Evolutionary conservation across 2,113 vertebrate species (phyloP).

Genomic region (Paracanthobrama guichenoti): DNA sequence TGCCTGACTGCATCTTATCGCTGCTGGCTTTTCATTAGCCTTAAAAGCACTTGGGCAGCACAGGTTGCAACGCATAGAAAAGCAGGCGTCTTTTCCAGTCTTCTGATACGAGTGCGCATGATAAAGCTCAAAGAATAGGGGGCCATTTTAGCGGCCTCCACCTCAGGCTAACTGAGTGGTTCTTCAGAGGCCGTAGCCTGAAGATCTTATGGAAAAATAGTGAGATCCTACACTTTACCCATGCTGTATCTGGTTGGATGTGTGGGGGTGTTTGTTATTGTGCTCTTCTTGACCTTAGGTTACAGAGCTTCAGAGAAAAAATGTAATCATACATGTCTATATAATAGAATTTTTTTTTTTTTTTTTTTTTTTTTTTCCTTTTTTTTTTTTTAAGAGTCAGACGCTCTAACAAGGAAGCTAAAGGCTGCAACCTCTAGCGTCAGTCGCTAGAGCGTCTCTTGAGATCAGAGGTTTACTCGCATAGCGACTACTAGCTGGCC

Average conservation of each 20-base stretch:
- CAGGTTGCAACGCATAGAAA: conserved; percentile 23
- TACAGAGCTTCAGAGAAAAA: background rate
- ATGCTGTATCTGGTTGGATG: conserved; percentile 10
- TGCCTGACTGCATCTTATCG: conserved; percentile 19
- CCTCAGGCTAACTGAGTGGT: conserved; percentile 10
- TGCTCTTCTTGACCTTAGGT: conserved; percentile 18
- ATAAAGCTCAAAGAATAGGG: conserved; percentile 20
- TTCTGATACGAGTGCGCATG: conserved; percentile 7
- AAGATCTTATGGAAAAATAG: conserved; percentile 8
- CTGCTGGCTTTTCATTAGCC: conserved; percentile 39
- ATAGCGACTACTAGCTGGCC: no score
- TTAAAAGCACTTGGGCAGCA: conserved; percentile 41
- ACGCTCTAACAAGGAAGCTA: no score
- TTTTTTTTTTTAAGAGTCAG: no score
- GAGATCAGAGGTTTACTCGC: no score
- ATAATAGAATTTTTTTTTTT: background rate
- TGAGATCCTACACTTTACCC: background rate
- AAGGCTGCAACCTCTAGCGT: no score
- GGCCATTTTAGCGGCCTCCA: conserved; percentile 5
- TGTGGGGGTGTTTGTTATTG: conserved; percentile 26
- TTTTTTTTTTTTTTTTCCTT: no score
- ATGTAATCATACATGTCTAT: conserved; percentile 1
- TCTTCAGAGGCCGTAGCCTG: background rate
- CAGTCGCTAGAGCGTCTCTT: no score
- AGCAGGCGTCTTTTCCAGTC: conserved; percentile 40